These are phyloP conservation scores for Timandra comae DNA, from an alignment of 2,888 invertebrate species.

Conservation along the genomic window DNA sequence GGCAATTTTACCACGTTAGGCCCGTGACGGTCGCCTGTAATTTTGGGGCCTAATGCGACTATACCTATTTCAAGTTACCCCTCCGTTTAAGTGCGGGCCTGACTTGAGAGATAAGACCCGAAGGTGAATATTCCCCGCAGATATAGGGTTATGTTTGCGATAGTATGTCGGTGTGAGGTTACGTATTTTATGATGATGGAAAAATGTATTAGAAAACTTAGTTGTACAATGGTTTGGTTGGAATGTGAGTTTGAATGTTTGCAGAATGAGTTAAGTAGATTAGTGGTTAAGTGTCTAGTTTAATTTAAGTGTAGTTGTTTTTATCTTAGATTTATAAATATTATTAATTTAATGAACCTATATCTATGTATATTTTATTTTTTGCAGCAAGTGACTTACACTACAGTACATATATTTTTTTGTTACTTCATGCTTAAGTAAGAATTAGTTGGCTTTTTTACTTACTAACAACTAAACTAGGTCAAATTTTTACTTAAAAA, in stretches of 20 bases:
- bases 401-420: too few relatives aligned
- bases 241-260: conserved; percentile 4
- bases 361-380: too few relatives aligned
- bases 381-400: too few relatives aligned
- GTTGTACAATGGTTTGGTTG: too few relatives aligned
- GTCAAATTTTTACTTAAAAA: too few relatives aligned
- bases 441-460: too few relatives aligned
- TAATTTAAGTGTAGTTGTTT: background rate
- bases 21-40: conserved; percentile 72
- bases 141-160: conserved; percentile 20
- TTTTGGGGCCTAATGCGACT: conserved; percentile 75
- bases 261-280: background rate
- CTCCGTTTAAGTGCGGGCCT: conserved; percentile 66
- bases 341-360: too few relatives aligned
- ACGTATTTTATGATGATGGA: conserved; percentile 9
- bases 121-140: conserved; percentile 16
- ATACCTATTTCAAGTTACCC: conserved; percentile 74
- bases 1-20: conserved; percentile 73
- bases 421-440: background rate
- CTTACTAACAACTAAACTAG: too few relatives aligned
- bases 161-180: conserved; percentile 18
- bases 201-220: conserved; percentile 6
- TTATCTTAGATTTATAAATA: background rate
- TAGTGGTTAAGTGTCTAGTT: background rate
- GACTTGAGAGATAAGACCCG: conserved; percentile 59